Evolutionary conservation across 2,113 vertebrate species (phyloP).

Genomic region (Thunnus maccoyii): DNA sequence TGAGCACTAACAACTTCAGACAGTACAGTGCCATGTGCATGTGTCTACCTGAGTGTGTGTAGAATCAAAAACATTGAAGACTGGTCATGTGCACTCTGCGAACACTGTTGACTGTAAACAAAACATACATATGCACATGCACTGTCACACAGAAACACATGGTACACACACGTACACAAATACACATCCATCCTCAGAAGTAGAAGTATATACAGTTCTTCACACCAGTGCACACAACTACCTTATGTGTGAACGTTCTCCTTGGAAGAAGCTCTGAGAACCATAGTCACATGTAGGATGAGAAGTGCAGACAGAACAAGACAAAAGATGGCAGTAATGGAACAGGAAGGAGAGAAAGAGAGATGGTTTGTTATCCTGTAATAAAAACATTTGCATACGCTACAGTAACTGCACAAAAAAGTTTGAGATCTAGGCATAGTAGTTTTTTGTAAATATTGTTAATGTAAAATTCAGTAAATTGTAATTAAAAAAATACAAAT

Average conservation of each 20-base stretch:
- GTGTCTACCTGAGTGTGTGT: not conserved
- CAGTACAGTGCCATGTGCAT: conserved; percentile 16
- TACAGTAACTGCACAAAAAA: not conserved
- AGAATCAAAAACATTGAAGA: not conserved
- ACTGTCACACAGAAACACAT: conserved; percentile 31
- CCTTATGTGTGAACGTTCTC: not conserved
- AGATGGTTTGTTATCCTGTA: not conserved
- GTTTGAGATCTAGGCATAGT: not conserved
- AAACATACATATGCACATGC: not conserved
- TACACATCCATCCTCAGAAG: not conserved
- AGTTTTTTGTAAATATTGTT: not conserved
- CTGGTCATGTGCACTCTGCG: not conserved
- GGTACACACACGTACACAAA: conserved; percentile 13
- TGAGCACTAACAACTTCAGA: conserved; percentile 86
- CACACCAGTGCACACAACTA: not conserved
- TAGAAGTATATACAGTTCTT: not conserved
- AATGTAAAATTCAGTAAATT: not conserved
- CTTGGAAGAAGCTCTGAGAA: not conserved
- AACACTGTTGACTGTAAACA: not conserved
- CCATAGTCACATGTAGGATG: not conserved
- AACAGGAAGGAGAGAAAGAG: not conserved
- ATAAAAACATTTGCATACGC: not conserved
- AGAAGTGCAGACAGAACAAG: not conserved
- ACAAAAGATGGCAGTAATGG: conserved; percentile 28
- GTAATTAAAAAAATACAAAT: not conserved